Evolutionary conservation across 2,797 vertebrate species (phyloP), one percentile per base, ranked within the genome.

Genomic region (Cossypha caffra): DNA sequence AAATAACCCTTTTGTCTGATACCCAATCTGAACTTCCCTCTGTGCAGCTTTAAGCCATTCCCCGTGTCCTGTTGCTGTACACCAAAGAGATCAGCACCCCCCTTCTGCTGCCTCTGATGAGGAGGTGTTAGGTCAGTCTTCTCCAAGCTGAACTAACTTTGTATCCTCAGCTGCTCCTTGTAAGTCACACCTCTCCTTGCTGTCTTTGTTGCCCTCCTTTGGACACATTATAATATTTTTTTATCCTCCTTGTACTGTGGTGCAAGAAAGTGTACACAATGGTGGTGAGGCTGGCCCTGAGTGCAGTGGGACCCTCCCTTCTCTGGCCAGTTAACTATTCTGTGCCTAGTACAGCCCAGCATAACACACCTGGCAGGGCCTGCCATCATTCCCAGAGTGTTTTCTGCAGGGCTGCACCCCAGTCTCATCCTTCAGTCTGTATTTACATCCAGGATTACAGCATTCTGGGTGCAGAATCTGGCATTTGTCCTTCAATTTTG

Each of bases 361-460:
- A 16, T 40, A 18, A 7, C 3, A 0, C 43, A 42, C 9, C 26
- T 31, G 45, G 13, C 11, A 21, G 33, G 31, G n/a, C 42, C 57
- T 40, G 7, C 76, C 16, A 6, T 31, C 66, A 8, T 5, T 77
- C 54, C 40, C 26, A 45, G 43, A 58, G 31, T 25, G 26, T 31
- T 33, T 76, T 43, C 82, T 57, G 31, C 26, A 38, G 18, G 24
- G 40, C 35, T 58, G 35, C 15, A 11, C 23, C 29, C 13, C 13
- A 18, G 26, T 24, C n/a, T 45, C 11, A 21, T 55, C 9, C n/a
- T 20, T 35, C 5, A 4, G 3, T n/a, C 62, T 38, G 0, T 29
- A 12, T 4, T 8, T 66, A 14, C 23, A 16, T 37, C 26, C 64
- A 54, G 35, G 35, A 16, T 83, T 23, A 31, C 21, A 16, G 17